Percentiles rank a stretch among this genome's conserved stretches.
These are phyloP conservation scores for Oryzias sinensis DNA, from an alignment of 2,797 vertebrate genomes.

Conservation along the genomic window DNA sequence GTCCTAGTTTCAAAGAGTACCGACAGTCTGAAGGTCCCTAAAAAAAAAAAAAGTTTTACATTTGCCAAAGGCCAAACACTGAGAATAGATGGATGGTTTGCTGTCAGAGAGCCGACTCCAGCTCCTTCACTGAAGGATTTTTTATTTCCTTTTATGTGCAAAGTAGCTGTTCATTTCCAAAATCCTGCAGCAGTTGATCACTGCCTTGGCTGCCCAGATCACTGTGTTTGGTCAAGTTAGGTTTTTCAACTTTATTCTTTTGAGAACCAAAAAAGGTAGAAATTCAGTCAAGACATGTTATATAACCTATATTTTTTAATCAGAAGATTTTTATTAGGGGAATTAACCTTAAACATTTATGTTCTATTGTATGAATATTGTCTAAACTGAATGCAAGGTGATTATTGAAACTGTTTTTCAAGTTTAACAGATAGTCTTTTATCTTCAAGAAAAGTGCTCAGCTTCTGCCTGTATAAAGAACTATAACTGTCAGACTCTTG, in stretches of 20 bases:
- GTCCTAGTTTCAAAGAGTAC: constrained; percentile 28
- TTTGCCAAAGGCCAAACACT: constrained; percentile 33
- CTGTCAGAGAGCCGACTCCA: constrained; percentile 8
- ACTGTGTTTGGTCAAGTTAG: constrained; percentile 24
- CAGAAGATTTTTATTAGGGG: no score
- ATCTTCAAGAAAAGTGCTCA: no score
- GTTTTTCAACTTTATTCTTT: constrained; percentile 11
- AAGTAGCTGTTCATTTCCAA: constrained; percentile 37
- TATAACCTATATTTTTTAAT: no score
- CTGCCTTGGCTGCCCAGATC: constrained; percentile 15
- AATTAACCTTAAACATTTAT: no score
- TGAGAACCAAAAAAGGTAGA: no score
- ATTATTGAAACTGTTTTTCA: no score
- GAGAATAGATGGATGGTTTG: constrained; percentile 27
- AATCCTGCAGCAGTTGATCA: constrained; percentile 39
- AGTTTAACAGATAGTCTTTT: no score
- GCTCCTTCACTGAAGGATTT: constrained; percentile 19
- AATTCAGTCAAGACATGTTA: no score
- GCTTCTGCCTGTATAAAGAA: no score
- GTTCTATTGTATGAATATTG: no score
- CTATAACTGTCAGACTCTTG: no score
- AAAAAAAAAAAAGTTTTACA: constrained; percentile 38
- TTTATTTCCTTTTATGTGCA: constrained; percentile 37
- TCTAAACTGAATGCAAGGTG: no score
- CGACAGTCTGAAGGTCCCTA: constrained; percentile 29